Base-by-base conservation (phyloP, 92 coral and sea anemone genomes). In the Blastomussa wellsi region DNA sequence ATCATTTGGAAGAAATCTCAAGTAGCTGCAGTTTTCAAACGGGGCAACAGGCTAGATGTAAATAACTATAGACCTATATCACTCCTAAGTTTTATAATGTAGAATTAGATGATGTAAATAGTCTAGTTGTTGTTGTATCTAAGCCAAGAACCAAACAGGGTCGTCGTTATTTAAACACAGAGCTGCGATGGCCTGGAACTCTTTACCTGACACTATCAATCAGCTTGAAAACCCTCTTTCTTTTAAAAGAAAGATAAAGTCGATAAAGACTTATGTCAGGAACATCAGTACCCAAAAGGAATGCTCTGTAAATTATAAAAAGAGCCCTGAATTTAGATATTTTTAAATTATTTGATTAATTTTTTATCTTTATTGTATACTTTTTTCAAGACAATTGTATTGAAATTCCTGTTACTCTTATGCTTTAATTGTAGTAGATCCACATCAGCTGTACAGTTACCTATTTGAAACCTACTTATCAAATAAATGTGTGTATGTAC, bases 381-480 rank as follows among this genome's bases (percentile, higher is more conserved):
- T 74, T 9, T 19, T 42, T 74, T 74, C 41, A 47, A 8, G 74
- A 69, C 39, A 69, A 69, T 32, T 69, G 74, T 69, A 26, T 69
- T 1, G 44, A 13, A 69, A 37, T 26, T 69, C 20, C 67, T 76
- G 65, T 49, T 51, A 24, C 36, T 33, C 80, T 76, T 49, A 76
- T 76, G 26, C 48, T 36, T 48, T 48, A 49, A 36, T 48, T 48
- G 80, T 76, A 5, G 80, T 76, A 76, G 80, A 66, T 76, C 38
- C 80, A 76, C 80, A 53, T 53, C 67, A 77, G 81, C 81, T 77
- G 81, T 77, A 77, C 68, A 51, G 81, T 77, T 77, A 67, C 81
- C 12, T 52, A 76, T 52, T 57, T 77, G 28, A 77, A 77, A 77
- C 81, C 81, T 77, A 49, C 81, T 26, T 77, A 77, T 77, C 81